Conservation (phyloP, 1,140 invertebrate genomes). For the Penaeus chinensis region DNA sequence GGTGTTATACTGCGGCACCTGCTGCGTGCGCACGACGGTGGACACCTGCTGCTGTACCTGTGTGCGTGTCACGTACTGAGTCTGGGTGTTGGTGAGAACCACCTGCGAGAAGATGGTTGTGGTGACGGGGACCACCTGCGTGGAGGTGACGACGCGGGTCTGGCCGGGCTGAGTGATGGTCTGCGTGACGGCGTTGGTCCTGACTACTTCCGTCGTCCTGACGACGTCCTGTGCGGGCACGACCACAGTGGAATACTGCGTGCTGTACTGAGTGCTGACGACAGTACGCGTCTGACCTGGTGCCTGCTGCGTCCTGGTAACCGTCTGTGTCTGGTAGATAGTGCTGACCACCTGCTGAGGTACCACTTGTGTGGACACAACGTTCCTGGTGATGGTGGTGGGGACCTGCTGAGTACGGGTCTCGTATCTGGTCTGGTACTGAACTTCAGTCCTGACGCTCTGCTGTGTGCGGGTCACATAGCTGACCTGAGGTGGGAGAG, state of each 20-base stretch:
- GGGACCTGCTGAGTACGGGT: slow-evolving; percentile 49
- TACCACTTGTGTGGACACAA: slow-evolving; percentile 45
- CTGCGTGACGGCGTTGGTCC: slow-evolving; percentile 42
- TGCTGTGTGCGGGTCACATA: slow-evolving; percentile 54
- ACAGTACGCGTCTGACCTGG: slow-evolving; percentile 46
- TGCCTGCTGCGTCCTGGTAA: slow-evolving; percentile 46
- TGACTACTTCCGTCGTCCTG: slow-evolving; percentile 21
- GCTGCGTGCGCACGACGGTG: slow-evolving; percentile 46
- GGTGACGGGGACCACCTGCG: slow-evolving; percentile 43
- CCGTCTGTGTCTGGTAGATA: slow-evolving; percentile 37
- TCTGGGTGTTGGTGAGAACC: slow-evolving; percentile 53
- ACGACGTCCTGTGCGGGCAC: slow-evolving; percentile 18
- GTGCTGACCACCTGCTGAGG: slow-evolving; percentile 54
- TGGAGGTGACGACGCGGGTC: slow-evolving; percentile 51
- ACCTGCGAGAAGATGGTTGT: slow-evolving; percentile 48
- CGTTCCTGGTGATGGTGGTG: slow-evolving; percentile 46
- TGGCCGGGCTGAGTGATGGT: slow-evolving; percentile 49
- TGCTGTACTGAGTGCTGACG: slow-evolving; percentile 52
- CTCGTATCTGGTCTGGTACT: slow-evolving; percentile 42
- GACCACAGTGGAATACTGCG: slow-evolving; percentile 43
- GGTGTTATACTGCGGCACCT: slow-evolving; percentile 56
- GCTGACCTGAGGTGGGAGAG: slow-evolving; percentile 49
- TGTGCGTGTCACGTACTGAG: slow-evolving; percentile 49
- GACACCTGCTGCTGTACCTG: slow-evolving; percentile 37
- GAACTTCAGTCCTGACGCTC: slow-evolving; percentile 29